Percentiles rank a stretch among this genome's conserved stretches.
phyloP scores from a whole-genome alignment of 35 echinoderm and acorn worm species.

The Lytechinus pictus region DNA sequence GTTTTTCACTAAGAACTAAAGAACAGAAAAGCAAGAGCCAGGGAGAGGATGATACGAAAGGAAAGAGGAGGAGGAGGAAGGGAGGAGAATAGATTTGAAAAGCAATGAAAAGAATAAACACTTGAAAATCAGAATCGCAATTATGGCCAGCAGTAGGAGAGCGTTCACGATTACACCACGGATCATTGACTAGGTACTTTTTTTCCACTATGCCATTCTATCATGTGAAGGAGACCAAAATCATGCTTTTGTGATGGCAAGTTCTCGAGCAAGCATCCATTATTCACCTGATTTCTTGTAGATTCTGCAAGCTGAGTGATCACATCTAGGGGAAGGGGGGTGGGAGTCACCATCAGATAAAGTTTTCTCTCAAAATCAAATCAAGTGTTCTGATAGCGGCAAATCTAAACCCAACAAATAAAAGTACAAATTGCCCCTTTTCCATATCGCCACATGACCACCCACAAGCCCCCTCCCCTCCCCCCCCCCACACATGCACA shows the following conservation, averaged over 20 bases:
- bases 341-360: not conserved
- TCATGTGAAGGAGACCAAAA: not conserved
- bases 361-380: not conserved
- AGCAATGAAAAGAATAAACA: constrained; percentile 28
- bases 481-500: not conserved
- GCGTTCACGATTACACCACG: not conserved
- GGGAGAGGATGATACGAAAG: not conserved
- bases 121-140: not conserved
- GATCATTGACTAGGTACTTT: constrained; percentile 18
- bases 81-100: constrained; percentile 34
- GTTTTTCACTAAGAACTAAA: not conserved
- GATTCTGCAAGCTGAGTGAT: not conserved
- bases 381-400: not conserved
- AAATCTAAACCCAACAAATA: not conserved
- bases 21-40: not conserved
- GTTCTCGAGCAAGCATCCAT: not conserved
- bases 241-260: not conserved
- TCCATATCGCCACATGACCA: not conserved
- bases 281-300: not conserved
- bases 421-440: not conserved
- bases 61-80: not conserved
- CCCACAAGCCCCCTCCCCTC: not conserved
- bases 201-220: not conserved
- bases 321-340: not conserved
- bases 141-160: not conserved